A percentile compares a stretch with the other conserved stretches of the same genome.
Conservation (phyloP, 2,797 vertebrate species). For the Phrynocephalus forsythii region DNA sequence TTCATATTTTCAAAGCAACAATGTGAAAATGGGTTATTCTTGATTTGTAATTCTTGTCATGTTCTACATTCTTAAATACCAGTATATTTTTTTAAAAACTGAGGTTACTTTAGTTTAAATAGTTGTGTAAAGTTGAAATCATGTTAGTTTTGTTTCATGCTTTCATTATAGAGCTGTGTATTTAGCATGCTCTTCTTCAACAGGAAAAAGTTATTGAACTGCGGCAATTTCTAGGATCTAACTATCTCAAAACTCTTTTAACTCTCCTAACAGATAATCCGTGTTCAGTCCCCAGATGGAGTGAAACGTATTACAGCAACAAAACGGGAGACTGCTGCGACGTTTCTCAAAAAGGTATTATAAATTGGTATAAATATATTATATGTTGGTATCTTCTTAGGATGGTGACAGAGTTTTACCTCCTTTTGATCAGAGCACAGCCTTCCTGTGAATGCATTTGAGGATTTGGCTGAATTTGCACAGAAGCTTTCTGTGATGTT, state of each 20-base stretch:
- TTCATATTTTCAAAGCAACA: background rate
- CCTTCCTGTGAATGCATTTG: background rate
- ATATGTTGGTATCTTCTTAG: background rate
- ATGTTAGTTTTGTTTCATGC: background rate
- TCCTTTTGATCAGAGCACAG: background rate
- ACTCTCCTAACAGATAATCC: slow-evolving; percentile 83
- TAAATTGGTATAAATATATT: rapidly evolving
- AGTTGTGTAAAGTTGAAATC: background rate
- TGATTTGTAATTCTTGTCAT: background rate
- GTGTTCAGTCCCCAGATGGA: slow-evolving; percentile 95
- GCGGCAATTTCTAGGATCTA: background rate
- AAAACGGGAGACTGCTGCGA: slow-evolving; percentile 90
- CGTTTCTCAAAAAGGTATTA: slow-evolving; percentile 94
- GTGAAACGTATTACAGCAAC: slow-evolving; percentile 93
- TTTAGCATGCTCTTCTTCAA: background rate
- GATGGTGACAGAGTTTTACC: background rate
- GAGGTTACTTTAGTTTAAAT: background rate
- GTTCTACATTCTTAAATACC: background rate
- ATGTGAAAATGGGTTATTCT: rapidly evolving
- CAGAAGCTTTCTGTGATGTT: rapidly evolving
- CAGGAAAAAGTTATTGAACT: background rate
- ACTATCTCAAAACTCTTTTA: slow-evolving; percentile 1
- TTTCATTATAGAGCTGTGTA: background rate
- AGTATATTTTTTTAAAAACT: background rate
- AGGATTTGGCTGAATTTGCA: slow-evolving; percentile 10